Evolutionary conservation across 2,113 vertebrate genomes (phyloP), one percentile per base, ranked within the genome.

Genomic region (Rhynchopsitta pachyrhyncha): DNA sequence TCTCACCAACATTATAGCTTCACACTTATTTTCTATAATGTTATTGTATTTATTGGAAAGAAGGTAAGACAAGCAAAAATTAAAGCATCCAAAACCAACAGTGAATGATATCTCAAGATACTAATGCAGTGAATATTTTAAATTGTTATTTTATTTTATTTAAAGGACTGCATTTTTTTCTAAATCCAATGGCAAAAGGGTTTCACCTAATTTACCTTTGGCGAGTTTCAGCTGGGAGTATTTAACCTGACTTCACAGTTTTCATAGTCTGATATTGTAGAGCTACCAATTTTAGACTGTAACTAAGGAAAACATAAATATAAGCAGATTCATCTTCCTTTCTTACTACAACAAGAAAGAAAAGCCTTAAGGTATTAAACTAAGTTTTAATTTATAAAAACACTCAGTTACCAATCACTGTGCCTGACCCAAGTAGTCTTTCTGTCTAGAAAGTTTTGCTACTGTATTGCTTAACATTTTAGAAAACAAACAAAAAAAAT

Each of bases 401-500:
- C 64, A 77, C 6, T 5, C 10, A 86, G 27, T 75, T 86, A 93
- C 81, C 69, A 63, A 70, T 52, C 74, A 77, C 44, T 82, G 10
- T 63, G 35, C 37, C 33, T 77, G 70, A 80, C 66, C 66, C 7
- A 18, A 86, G 25, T 42, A 93, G 42, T 82, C 57, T 42, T 76
- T 91, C 27, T 60, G 18, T 87, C 71, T 28, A 50, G 49, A 83
- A 92, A 92, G 31, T 63, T 68, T 69, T 15, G 3, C 19, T 77
- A 29, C 44, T 91, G 11, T 75, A 87, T 60, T 91, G 89, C 42
- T 95, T 55, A 76, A 80, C 27, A 44, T 86, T 88, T 78, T 85
- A 77, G 73, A 94, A 96, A 84, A 84, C 66, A 93, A 88, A 94
- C 39, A 86, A 78, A 97, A 89, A 90, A 76, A 76, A 92, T 75